phyloP scores from a whole-genome alignment of 2,888 invertebrate species.

The Vanessa cardui region DNA sequence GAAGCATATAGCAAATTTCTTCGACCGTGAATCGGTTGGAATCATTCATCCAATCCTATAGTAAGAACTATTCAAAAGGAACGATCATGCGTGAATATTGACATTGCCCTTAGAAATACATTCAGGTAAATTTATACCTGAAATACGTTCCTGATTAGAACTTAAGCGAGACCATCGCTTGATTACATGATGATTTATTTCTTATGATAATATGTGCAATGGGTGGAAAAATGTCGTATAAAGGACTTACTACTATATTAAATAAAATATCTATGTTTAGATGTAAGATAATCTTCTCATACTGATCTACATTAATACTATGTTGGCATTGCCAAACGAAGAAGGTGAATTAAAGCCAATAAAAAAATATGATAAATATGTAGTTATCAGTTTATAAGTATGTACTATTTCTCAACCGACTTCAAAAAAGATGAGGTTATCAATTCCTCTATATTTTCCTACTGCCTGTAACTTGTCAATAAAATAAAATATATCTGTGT shows the following conservation, averaged over 20 bases:
- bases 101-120: constrained; percentile 43
- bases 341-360: too few species aligned
- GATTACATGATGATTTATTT: constrained; percentile 7
- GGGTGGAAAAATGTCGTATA: too few species aligned
- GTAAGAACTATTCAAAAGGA: constrained; percentile 49
- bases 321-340: too few species aligned
- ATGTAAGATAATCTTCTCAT: neutral
- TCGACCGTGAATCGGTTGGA: constrained; percentile 45
- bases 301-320: neutral
- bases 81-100: constrained; percentile 53
- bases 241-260: too few species aligned
- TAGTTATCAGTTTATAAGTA: too few species aligned
- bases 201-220: neutral
- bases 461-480: too few species aligned
- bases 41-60: constrained; percentile 43
- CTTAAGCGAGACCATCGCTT: constrained; percentile 14
- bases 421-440: too few species aligned
- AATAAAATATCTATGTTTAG: too few species aligned
- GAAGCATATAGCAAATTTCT: constrained; percentile 47
- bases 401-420: too few species aligned
- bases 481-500: too few species aligned
- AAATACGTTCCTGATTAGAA: constrained; percentile 28
- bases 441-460: too few species aligned
- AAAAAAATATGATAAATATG: too few species aligned
- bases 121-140: constrained; percentile 35